These are phyloP conservation scores for Galagoides demidoff DNA, from an alignment of 2,797 vertebrate species.

Conservation along the genomic window DNA sequence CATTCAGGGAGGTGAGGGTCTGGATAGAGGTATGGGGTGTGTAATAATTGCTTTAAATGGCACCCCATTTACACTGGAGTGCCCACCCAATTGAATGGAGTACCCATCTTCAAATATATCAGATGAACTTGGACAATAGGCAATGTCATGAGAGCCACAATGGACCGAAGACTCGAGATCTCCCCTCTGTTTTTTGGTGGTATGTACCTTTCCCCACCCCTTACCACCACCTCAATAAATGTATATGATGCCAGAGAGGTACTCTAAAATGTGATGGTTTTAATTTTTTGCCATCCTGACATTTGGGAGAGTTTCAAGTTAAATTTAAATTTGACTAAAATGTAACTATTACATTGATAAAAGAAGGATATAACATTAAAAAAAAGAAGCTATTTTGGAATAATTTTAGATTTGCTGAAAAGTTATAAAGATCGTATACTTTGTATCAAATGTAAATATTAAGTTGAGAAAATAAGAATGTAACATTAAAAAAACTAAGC, in stretches of 20 bases:
- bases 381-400: neutral
- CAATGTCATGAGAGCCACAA: too few relatives aligned
- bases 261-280: neutral
- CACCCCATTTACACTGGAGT: neutral
- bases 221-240: neutral
- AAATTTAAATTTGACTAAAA: neutral
- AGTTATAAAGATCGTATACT: neutral
- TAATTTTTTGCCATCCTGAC: neutral
- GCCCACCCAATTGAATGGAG: neutral
- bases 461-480: too few relatives aligned
- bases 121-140: neutral
- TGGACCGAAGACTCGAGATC: neutral
- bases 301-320: neutral
- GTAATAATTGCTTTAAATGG: neutral
- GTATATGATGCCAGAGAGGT: neutral
- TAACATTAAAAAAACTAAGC: too few relatives aligned
- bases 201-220: neutral
- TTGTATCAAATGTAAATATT: neutral
- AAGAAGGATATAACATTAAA: neutral
- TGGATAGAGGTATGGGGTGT: neutral
- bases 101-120: neutral
- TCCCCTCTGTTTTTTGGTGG: neutral
- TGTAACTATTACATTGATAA: neutral
- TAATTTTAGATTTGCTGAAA: neutral
- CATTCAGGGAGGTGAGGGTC: neutral